Conservation (phyloP, 2,113 vertebrate genomes). For the Theropithecus gelada region DNA sequence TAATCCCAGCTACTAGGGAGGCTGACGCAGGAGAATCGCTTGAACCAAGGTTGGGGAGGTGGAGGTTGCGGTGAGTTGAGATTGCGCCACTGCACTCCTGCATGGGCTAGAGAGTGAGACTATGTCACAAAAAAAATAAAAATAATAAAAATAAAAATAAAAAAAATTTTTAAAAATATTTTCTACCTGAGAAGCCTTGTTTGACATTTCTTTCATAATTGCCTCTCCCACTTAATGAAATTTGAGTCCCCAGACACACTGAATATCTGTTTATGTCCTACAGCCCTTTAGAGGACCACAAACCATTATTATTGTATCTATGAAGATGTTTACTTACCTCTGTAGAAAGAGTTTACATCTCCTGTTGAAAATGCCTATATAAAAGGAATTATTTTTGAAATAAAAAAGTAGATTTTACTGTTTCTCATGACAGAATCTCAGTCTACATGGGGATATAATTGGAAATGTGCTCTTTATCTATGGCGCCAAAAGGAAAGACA, state of each 20-base stretch:
- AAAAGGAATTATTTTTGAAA: conserved; percentile 39
- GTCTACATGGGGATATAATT: not conserved
- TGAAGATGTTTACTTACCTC: not conserved
- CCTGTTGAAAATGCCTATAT: not conserved
- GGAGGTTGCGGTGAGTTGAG: too few species aligned
- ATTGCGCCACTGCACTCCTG: too few species aligned
- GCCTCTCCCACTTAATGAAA: not conserved
- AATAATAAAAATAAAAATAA: too few species aligned
- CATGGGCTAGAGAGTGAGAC: too few species aligned
- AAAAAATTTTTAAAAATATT: not conserved
- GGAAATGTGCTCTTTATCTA: not conserved
- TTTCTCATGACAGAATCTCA: not conserved
- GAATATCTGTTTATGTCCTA: not conserved
- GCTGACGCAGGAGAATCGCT: too few species aligned
- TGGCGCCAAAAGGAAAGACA: not conserved
- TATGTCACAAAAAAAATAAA: too few species aligned
- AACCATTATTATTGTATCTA: not conserved
- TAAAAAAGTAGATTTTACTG: conserved; percentile 23
- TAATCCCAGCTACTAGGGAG: too few species aligned
- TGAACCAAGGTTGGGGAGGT: too few species aligned
- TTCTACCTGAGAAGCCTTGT: not conserved
- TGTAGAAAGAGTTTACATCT: not conserved
- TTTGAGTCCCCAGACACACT: not conserved
- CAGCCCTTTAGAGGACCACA: not conserved
- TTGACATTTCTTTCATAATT: conserved; percentile 5